phyloP scores from a whole-genome alignment of 2,888 invertebrate genomes.

The Pomacea canaliculata region DNA sequence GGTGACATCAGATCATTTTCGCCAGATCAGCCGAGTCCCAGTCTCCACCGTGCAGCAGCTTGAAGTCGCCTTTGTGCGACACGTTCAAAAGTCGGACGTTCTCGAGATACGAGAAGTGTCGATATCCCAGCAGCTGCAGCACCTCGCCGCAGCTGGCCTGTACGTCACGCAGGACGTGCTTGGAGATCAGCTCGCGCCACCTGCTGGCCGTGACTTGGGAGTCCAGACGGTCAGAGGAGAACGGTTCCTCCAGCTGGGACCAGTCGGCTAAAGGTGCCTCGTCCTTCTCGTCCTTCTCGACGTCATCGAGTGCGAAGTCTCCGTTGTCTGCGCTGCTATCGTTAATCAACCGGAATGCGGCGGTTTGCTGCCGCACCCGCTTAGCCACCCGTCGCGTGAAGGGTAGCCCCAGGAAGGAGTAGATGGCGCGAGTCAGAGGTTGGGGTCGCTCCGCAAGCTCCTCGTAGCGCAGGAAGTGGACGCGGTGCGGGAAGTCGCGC shows the following conservation, averaged over 20 bases:
- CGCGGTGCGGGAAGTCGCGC: background rate
- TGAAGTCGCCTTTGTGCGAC: background rate
- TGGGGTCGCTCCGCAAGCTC: constrained; percentile 4
- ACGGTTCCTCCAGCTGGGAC: no score
- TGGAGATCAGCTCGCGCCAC: no score
- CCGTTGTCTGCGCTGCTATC: no score
- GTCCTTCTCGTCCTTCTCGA: no score
- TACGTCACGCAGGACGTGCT: background rate
- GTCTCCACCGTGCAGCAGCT: background rate
- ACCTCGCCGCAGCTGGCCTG: constrained; percentile 2
- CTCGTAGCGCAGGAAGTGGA: constrained; percentile 14
- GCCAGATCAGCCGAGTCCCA: no score
- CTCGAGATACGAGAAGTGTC: background rate
- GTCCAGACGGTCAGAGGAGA: no score
- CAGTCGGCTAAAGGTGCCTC: no score
- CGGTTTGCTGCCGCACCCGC: background rate
- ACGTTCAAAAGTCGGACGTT: background rate
- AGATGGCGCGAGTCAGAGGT: background rate
- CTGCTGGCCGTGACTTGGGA: no score
- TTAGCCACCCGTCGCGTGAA: background rate
- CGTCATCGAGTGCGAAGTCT: no score
- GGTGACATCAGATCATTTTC: no score
- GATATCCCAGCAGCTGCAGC: constrained; percentile 6
- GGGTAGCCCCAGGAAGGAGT: constrained; percentile 9
- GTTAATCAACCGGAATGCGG: no score